Percentiles rank a stretch among this genome's conserved stretches.
These are phyloP conservation scores for Vidua chalybeata DNA, from an alignment of 2,113 vertebrate genomes.

Conservation along the genomic window DNA sequence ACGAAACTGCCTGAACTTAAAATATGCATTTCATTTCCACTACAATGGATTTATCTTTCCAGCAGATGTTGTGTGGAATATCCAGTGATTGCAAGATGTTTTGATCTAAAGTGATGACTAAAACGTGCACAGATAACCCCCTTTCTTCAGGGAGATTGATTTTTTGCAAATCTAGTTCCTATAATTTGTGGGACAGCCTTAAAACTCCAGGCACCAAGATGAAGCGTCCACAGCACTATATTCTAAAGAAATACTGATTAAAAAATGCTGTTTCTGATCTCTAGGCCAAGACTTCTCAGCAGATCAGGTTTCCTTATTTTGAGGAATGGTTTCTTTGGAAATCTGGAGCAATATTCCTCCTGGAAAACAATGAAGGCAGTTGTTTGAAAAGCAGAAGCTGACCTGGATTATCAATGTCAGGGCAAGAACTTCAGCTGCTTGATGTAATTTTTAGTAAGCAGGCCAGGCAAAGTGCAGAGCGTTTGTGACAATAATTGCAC, in stretches of 20 bases:
- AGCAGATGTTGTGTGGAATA: constrained; percentile 62
- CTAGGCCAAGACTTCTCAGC: constrained; percentile 38
- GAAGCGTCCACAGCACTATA: background rate
- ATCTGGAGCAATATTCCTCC: background rate
- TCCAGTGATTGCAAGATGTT: constrained; percentile 24
- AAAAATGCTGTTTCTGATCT: constrained; percentile 48
- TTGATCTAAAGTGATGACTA: constrained; percentile 29
- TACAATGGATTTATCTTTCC: constrained; percentile 56
- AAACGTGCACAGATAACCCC: background rate
- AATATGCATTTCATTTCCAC: constrained; percentile 69
- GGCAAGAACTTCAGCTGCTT: background rate
- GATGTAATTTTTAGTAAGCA: background rate
- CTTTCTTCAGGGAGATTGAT: background rate
- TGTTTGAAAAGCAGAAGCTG: constrained; percentile 40
- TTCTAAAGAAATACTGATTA: background rate
- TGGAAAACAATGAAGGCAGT: constrained; percentile 12
- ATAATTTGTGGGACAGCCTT: constrained; percentile 22
- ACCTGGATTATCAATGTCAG: background rate
- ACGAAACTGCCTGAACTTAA: constrained; percentile 57
- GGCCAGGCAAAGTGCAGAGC: background rate
- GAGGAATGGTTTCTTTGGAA: constrained; percentile 23
- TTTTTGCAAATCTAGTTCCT: background rate
- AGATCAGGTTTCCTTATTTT: constrained; percentile 23
- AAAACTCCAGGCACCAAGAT: background rate
- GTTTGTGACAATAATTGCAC: background rate